A percentile compares a stretch with the other conserved stretches of the same genome.
These are phyloP conservation scores for Camelus bactrianus DNA, from an alignment of 2,113 vertebrate species.

Conservation along the genomic window DNA sequence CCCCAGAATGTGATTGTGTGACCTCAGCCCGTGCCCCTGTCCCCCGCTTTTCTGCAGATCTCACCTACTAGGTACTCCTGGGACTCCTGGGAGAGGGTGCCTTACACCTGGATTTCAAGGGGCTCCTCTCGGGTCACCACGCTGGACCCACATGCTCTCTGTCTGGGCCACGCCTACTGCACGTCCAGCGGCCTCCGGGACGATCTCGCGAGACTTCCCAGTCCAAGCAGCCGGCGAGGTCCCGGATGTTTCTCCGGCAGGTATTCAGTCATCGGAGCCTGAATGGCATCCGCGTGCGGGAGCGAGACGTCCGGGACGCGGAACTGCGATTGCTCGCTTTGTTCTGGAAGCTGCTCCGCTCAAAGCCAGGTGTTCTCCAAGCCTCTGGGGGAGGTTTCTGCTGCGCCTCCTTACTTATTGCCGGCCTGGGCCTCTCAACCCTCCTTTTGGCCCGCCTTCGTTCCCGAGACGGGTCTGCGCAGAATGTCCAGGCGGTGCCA, in stretches of 20 bases:
- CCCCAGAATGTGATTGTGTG: not conserved
- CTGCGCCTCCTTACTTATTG: not conserved
- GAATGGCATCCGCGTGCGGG: rapidly evolving
- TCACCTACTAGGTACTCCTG: too few species aligned
- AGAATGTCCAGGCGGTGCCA: not conserved
- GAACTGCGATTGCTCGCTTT: not conserved
- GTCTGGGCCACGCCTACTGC: not conserved
- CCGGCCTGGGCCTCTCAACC: not conserved
- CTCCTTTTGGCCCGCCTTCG: not conserved
- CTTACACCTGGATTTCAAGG: too few species aligned
- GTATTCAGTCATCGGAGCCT: rapidly evolving
- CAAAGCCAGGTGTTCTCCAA: not conserved
- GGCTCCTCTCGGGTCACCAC: rapidly evolving
- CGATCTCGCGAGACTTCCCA: rapidly evolving
- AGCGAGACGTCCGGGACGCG: not conserved
- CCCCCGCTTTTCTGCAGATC: not conserved
- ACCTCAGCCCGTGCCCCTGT: not conserved
- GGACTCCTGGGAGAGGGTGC: not conserved
- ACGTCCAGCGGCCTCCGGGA: not conserved
- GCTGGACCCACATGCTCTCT: rapidly evolving
- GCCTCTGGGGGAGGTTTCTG: not conserved
- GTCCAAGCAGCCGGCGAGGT: not conserved
- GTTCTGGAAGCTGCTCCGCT: not conserved
- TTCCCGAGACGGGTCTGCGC: not conserved
- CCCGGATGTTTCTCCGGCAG: rapidly evolving